Base-by-base conservation (phyloP, 2,797 vertebrate genomes). In the Catamblyrhynchus diadema region DNA sequence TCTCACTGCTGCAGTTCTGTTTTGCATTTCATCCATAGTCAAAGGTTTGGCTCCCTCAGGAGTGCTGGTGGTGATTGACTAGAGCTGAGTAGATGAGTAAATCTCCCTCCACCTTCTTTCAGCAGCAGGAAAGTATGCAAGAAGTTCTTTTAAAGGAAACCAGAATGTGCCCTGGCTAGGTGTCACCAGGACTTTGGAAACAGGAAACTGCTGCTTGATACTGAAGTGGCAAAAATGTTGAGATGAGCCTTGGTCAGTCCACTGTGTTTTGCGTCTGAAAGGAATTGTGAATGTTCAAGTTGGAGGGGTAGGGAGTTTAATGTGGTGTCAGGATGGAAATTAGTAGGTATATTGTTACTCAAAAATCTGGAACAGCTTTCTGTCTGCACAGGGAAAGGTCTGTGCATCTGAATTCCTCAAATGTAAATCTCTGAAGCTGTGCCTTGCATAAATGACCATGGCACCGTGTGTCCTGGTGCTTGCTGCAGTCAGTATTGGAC, bases 141-240 rank as follows among this genome's bases (percentile, higher is more conserved):
- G 24, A 64, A 50, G 11, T 35, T 69, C 17, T 33, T 54, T 77
- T 87, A 96, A 94, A 86, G 66, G 78, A 94, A 91, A 66, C 51
- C 71, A 94, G 70, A 93, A 73, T 39, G 69, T 87, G 61, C 50
- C 39, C 53, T 93, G 65, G 45, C 61, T 90, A 88, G 73, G 69
- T 80, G 81, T 94, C 86, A 94, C 84, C 85, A 93, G 3, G 96
- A 96, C 18, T 88, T 84, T 78, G 56, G 50, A 23, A 67, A 44
- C 7, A 13, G 69, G 47, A 86, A 93, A 25, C 25, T 71, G 13
- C 17, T 72, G 8, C 28, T 71, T 85, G 51, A 41, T 39, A 17
- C 8, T 51, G 23, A 33, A 19, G 8, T 71, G 37, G 39, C 53
- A 78, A 77, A 71, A 10, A 15, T 62, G 30, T 44, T 67, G 72